Evolutionary conservation across 2,113 vertebrate species (phyloP), one percentile per base, ranked within the genome.

Genomic region (Cathartes aura): DNA sequence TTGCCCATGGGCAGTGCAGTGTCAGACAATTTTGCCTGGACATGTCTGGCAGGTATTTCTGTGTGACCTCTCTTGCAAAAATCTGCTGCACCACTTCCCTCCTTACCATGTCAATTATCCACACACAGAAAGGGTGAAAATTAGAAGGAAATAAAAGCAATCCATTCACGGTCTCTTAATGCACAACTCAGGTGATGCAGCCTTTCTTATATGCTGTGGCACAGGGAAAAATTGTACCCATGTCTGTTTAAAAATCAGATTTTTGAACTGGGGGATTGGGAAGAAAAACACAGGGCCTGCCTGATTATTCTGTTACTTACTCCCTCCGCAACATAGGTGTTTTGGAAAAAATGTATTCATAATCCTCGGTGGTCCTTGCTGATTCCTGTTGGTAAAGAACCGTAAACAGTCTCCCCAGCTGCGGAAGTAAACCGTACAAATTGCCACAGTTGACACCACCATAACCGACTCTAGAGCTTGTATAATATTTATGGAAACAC

Each of bases 201-300:
- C 11, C 34, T 62, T 89, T 90, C 32, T 58, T 71, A 71, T 5
- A 21, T 45, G 11, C 24, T 67, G 48, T 70, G 20, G 22, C 26
- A 43, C 4, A 12, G 70, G 5, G 23, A 21, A 87, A 87, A 75
- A 48, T 9, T 32, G 29, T 59, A 45, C 12, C 20, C 0, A 2
- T 60, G 17, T 76, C 36, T 8, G 5, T 68, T 85, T 86, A 60
- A 86, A 92, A 83, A 72, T 34, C 19, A 45, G 6, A 30, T 38
- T 45, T 86, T 89, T 2, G 4, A 43, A 50, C 8, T 36, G 34
- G 9, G 18, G 29, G 32, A 24, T 0, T 53, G 43, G 24, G 32
- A 70, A 64, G 4, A n/a, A 88, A 81, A 88, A 15, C 34, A 60
- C 0, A 0, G 32, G 9, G 11, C 15, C 17, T 9, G 6, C 16